Percentiles rank a stretch among this genome's conserved stretches.
Conservation (phyloP, 2,888 invertebrate genomes). For the Diarsia rubi region DNA sequence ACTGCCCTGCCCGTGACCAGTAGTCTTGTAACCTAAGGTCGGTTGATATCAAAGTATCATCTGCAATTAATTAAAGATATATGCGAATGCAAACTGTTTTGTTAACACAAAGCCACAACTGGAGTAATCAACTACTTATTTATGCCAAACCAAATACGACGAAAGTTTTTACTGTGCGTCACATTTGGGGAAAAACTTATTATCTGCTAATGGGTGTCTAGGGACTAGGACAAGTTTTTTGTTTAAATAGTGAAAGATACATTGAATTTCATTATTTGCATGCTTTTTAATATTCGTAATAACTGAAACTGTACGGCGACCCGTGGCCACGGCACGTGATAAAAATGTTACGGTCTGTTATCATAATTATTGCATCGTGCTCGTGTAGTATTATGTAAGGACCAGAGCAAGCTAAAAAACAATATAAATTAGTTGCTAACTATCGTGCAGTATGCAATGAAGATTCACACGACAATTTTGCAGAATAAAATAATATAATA, state of each 20-base stretch:
- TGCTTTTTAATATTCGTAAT: constrained; percentile 24
- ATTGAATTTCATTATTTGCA: constrained; percentile 8
- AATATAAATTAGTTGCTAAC: background rate
- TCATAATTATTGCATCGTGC: constrained; percentile 55
- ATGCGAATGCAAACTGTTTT: constrained; percentile 60
- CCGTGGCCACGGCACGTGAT: constrained; percentile 17
- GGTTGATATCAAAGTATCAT: constrained; percentile 66
- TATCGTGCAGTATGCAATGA: background rate
- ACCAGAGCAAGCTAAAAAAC: constrained; percentile 14
- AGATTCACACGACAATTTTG: background rate
- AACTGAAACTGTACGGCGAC: constrained; percentile 9
- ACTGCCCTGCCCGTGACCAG: constrained; percentile 74
- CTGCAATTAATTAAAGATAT: constrained; percentile 61
- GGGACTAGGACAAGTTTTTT: background rate
- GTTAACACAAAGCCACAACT: constrained; percentile 44
- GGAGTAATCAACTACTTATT: constrained; percentile 12
- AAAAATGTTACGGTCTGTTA: constrained; percentile 48
- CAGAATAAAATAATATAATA: background rate
- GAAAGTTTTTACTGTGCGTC: background rate
- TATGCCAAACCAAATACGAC: background rate
- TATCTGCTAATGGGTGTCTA: background rate
- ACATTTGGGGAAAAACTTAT: background rate
- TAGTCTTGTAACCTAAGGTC: constrained; percentile 74
- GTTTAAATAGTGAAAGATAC: background rate
- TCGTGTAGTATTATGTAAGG: constrained; percentile 26